Evolutionary conservation across 1,140 invertebrate species (phyloP), one percentile per base, ranked within the genome.

Genomic region (Neomicropteryx cornuta): DNA sequence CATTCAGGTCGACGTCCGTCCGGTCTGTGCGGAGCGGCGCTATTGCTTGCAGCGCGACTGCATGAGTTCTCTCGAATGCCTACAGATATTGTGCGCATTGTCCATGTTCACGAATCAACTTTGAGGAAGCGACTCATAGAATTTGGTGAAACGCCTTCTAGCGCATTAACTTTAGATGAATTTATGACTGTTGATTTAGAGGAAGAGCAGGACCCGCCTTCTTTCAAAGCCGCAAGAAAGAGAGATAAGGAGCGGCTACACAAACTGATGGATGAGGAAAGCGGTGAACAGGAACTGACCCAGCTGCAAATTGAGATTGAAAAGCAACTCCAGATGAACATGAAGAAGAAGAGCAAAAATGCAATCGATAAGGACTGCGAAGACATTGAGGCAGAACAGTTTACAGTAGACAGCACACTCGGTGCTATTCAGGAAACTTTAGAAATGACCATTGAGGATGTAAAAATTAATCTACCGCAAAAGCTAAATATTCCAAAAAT

Each of bases 111-210:
- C 53, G 89, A 95, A 62, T 83, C 87, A 1, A 97, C 94, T 0
- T 63, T 97, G 11, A 73, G 87, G 29, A 96, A 96, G 72, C 77
- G 90, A 38, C 68, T 99, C 10, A 74, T 87, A 11, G 96, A 99
- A 66, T 99, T 99, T 65, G 87, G 90, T 1, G 89, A 92, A 30
- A 98, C 95, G 1, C 90, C 93, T 0, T 92, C 89, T 1, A 85
- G 85, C 53, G 72, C 72, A 0, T 64, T 99, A 17, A 97, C 94
- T 1, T 68, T 97, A 5, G 92, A 98, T 44, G 93, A 99, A 67
- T 99, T 99, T 56, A 89, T 96, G 80, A 87, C 79, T 1, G 87
- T 98, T 4, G 94, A 99, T 62, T 68, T 99, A 35, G 93, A 97
- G 57, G 89, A 95, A 50, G 92, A 96, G 53, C 87, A 93, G 55